Evolutionary conservation across 1,140 invertebrate species (phyloP).

Genomic region (Listronotus oregonensis): DNA sequence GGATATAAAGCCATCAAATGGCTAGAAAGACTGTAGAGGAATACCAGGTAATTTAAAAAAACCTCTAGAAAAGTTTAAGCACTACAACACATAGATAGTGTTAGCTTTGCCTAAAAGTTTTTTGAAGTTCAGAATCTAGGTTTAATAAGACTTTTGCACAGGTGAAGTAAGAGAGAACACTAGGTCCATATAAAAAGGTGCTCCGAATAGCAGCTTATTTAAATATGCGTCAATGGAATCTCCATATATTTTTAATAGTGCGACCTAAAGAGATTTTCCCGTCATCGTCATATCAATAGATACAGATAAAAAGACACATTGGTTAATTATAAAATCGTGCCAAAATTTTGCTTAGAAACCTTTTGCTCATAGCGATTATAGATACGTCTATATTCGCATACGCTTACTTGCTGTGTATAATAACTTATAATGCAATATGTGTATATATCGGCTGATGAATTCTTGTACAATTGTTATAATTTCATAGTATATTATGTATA

Average conservation of each 20-base stretch:
- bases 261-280: conserved; percentile 16
- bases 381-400: conserved; percentile 41
- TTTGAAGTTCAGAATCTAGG: conserved; percentile 32
- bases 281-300: conserved; percentile 37
- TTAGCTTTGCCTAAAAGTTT: conserved; percentile 17
- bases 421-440: conserved; percentile 54
- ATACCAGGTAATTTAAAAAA: conserved; percentile 49
- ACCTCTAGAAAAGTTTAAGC: neutral
- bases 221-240: conserved; percentile 29
- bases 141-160: conserved; percentile 42
- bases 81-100: too few relatives aligned
- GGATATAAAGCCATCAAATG: conserved; percentile 34
- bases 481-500: conserved; percentile 54
- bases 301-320: conserved; percentile 23
- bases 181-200: conserved; percentile 47
- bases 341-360: conserved; percentile 53
- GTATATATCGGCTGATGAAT: conserved; percentile 53
- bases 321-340: conserved; percentile 46
- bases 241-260: conserved; percentile 24
- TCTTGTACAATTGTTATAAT: conserved; percentile 57
- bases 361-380: conserved; percentile 51
- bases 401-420: conserved; percentile 55
- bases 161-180: conserved; percentile 45
- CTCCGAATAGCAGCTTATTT: conserved; percentile 37
- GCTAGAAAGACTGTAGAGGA: conserved; percentile 54